phyloP scores from a whole-genome alignment of 2,113 vertebrate genomes.

The Melozone crissalis region DNA sequence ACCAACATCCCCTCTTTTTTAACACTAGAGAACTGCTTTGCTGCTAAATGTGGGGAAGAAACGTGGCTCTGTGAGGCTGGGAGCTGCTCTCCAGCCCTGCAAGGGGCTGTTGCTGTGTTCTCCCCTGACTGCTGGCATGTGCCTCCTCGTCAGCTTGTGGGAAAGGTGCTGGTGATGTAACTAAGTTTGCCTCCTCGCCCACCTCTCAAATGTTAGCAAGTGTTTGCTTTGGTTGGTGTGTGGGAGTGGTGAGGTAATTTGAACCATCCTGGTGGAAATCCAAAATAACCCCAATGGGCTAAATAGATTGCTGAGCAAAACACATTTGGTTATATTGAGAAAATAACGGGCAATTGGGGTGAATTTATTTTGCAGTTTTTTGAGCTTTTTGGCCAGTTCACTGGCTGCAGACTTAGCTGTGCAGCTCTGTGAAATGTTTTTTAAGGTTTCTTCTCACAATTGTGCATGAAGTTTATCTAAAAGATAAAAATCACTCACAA shows the following conservation, averaged over 20 bases:
- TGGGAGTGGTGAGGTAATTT: constrained; percentile 53
- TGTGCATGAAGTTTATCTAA: background rate
- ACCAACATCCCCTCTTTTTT: background rate
- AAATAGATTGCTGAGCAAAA: constrained; percentile 27
- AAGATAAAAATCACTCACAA: background rate
- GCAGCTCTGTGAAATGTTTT: background rate
- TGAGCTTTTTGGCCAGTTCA: background rate
- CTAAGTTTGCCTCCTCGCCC: constrained; percentile 30
- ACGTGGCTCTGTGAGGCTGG: background rate
- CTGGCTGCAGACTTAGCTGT: background rate
- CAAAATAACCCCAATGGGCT: background rate
- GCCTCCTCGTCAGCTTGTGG: constrained; percentile 19
- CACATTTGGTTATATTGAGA: background rate
- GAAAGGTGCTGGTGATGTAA: constrained; percentile 59
- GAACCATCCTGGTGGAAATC: constrained; percentile 20
- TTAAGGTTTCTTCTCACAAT: background rate
- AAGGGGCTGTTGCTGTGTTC: background rate
- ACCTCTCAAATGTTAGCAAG: constrained; percentile 49
- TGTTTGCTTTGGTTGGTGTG: constrained; percentile 20
- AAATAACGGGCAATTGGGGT: background rate
- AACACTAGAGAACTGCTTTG: background rate
- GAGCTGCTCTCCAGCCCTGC: background rate
- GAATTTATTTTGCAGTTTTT: background rate
- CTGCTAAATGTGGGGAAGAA: background rate
- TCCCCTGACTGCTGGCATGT: background rate